Conservation (phyloP, 2,888 invertebrate species). For the Cataglyphis rosenhaueri region DNA sequence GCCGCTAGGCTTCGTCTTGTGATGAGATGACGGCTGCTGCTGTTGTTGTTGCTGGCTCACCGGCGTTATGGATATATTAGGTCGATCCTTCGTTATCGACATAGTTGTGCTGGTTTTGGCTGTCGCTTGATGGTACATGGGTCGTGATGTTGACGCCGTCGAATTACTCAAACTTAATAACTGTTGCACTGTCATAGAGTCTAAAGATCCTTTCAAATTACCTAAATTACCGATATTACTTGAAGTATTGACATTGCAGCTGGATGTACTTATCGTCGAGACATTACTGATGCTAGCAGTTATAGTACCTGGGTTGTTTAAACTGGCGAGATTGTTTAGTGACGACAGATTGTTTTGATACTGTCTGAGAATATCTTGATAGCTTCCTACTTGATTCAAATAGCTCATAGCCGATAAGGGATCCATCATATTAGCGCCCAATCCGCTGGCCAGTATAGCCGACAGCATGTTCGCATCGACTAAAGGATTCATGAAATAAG, state of each 20-base stretch:
- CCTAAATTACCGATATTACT: constrained; percentile 70
- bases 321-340: constrained; percentile 72
- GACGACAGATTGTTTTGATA: constrained; percentile 81
- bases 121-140: constrained; percentile 77
- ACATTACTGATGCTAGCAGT: constrained; percentile 70
- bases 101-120: constrained; percentile 78
- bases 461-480: constrained; percentile 80
- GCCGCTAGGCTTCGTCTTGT: constrained; percentile 69
- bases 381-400: constrained; percentile 80
- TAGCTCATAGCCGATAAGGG: constrained; percentile 80
- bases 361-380: constrained; percentile 80
- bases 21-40: constrained; percentile 27
- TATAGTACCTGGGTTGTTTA: constrained; percentile 70
- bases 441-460: constrained; percentile 77
- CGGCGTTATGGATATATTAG: constrained; percentile 86
- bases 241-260: constrained; percentile 64
- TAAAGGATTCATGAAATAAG: constrained; percentile 81
- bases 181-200: constrained; percentile 71
- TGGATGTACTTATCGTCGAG: constrained; percentile 72
- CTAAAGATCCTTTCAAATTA: constrained; percentile 58
- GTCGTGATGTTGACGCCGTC: constrained; percentile 68
- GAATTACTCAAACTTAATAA: constrained; percentile 76
- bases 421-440: constrained; percentile 79
- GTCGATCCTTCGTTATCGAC: constrained; percentile 85
- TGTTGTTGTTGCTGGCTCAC: constrained; percentile 56